Evolutionary conservation across 1,140 invertebrate genomes (phyloP).

Genomic region (Drosophila bocqueti): DNA sequence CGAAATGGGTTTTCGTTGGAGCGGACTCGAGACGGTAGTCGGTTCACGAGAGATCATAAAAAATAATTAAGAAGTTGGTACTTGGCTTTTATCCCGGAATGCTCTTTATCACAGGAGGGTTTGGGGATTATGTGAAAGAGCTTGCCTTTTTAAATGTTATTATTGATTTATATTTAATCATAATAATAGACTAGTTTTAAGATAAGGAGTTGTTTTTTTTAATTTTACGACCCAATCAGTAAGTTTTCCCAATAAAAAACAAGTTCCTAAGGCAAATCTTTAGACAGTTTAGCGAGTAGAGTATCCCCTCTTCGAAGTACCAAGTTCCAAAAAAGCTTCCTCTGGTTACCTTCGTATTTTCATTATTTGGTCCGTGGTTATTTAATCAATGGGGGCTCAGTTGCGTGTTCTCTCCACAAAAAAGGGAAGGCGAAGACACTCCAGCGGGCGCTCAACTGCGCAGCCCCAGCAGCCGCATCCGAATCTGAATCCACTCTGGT

Average conservation of each 20-base stretch:
- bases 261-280: too few species aligned
- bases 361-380: slow-evolving; percentile 53
- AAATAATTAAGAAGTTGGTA: slow-evolving; percentile 73
- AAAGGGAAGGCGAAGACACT: slow-evolving; percentile 61
- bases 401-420: slow-evolving; percentile 29
- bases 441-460: slow-evolving; percentile 59
- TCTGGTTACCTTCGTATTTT: slow-evolving; percentile 25
- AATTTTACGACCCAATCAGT: too few species aligned
- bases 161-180: background rate
- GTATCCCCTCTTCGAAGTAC: slow-evolving; percentile 21
- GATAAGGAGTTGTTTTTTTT: background rate
- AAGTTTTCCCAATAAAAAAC: too few species aligned
- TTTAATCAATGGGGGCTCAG: slow-evolving; percentile 73
- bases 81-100: slow-evolving; percentile 34
- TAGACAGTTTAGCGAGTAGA: background rate
- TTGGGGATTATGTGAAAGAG: background rate
- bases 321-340: background rate
- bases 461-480: slow-evolving; percentile 2
- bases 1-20: slow-evolving; percentile 39
- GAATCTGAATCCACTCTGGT: slow-evolving; percentile 33
- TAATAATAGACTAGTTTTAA: background rate
- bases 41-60: slow-evolving; percentile 71
- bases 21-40: slow-evolving; percentile 59
- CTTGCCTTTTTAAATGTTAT: too few species aligned
- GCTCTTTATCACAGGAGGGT: slow-evolving; percentile 6